phyloP scores from a whole-genome alignment of 2,797 vertebrate genomes.

The Intellagama lesueurii region DNA sequence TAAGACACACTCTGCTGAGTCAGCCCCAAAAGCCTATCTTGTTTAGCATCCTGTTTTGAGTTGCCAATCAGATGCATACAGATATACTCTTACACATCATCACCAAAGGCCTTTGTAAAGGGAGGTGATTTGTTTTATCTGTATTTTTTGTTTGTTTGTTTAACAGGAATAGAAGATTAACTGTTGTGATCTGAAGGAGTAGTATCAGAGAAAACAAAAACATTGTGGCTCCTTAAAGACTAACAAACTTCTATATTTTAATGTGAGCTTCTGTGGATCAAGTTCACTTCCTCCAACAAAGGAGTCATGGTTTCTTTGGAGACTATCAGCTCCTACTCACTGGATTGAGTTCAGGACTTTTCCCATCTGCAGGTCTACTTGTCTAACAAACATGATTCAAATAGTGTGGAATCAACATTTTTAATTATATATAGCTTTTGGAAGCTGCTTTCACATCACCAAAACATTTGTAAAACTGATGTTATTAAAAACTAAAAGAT shows the following conservation, averaged over 20 bases:
- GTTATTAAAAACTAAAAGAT: conserved; percentile 1
- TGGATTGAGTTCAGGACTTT: background rate
- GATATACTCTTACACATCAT: background rate
- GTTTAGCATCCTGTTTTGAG: background rate
- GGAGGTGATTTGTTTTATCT: background rate
- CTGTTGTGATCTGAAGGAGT: background rate
- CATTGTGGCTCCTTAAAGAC: too few relatives aligned
- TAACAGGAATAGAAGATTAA: background rate
- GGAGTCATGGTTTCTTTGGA: too few relatives aligned
- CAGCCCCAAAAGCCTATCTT: background rate
- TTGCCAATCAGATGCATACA: background rate
- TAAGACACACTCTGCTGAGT: background rate
- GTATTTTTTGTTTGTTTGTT: background rate
- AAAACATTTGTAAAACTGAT: background rate
- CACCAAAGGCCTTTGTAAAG: background rate
- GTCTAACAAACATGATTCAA: background rate
- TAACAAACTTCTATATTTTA: too few relatives aligned
- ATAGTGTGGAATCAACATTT: background rate
- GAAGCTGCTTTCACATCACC: background rate
- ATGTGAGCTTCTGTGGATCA: too few relatives aligned
- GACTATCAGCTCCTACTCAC: too few relatives aligned
- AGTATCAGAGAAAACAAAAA: too few relatives aligned
- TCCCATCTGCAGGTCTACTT: background rate
- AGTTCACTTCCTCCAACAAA: too few relatives aligned
- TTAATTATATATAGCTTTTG: background rate